Evolutionary conservation across 2,797 vertebrate species (phyloP).

Genomic region (Notoglanidium macrostoma): DNA sequence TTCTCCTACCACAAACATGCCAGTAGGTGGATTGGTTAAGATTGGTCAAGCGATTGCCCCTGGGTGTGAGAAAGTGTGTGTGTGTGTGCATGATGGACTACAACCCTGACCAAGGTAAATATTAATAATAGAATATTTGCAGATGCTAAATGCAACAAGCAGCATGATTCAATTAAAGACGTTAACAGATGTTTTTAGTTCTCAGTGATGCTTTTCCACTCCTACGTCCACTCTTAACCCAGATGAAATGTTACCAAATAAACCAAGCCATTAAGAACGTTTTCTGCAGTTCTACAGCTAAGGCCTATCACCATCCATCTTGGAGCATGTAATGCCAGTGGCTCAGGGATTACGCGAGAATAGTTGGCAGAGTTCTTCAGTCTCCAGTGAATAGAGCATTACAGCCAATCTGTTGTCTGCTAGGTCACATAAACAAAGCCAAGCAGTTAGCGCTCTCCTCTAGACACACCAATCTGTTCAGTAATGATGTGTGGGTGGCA

Average conservation of each 20-base stretch:
- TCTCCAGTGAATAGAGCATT: slow-evolving; percentile 25
- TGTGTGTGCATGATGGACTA: not conserved
- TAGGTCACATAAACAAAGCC: slow-evolving; percentile 41
- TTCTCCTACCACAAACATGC: not conserved
- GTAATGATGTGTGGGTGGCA: slow-evolving; percentile 23
- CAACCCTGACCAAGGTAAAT: not conserved
- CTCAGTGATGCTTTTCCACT: not conserved
- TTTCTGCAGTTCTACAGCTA: slow-evolving; percentile 3
- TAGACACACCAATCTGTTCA: slow-evolving; percentile 23
- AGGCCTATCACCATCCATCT: slow-evolving; percentile 7
- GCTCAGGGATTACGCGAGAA: slow-evolving; percentile 6
- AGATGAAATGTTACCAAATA: slow-evolving; percentile 4
- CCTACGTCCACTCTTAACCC: not conserved
- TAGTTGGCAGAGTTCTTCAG: slow-evolving; percentile 27
- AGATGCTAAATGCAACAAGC: not conserved
- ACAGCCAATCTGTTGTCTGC: slow-evolving; percentile 26
- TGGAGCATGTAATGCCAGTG: slow-evolving; percentile 9
- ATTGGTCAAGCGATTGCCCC: too few relatives aligned
- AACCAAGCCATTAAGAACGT: not conserved
- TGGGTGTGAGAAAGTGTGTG: not conserved
- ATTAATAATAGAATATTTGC: not conserved
- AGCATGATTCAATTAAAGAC: not conserved
- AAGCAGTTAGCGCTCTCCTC: slow-evolving; percentile 20
- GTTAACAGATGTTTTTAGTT: not conserved
- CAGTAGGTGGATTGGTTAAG: not conserved